Base-by-base conservation (phyloP, 1,140 invertebrate genomes). In the Plodia interpunctella region DNA sequence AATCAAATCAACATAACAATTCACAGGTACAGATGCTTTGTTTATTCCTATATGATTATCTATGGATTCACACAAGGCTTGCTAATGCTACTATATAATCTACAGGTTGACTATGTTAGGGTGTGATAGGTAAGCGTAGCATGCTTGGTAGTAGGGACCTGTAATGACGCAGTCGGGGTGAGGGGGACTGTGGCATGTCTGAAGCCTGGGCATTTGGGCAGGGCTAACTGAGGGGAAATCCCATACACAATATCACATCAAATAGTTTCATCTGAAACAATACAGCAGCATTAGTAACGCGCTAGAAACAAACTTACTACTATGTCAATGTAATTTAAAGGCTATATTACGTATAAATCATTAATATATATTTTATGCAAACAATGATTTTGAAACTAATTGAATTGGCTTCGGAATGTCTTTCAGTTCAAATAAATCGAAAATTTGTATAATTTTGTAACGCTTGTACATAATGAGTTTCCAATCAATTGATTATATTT, bases 81-180 rank as follows among this genome's bases (percentile, higher is more conserved):
- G 6, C 4, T 18, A 0, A 15, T 54, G 53, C 54, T 28, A 35
- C 38, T 15, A 17, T 38, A 38, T 11, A 8, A 11, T 15, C 15
- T 35, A 35, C 13, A 11, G 8, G 32, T 35, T 1, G n/a, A 44
- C 38, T 3, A 44, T 44, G 15, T 13, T n/a, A 15, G 38, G 38
- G 4, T 4, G 38, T 44, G n/a, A 20, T 53, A 54, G 55, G 55
- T 25, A 8, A 49, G 53, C 44, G 18, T 25, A 58, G 55, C 68
- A 74, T 70, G 68, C 68, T 59, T 52, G 63, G 63, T 58, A 59
- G 25, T 62, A 58, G 81, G 85, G 89, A 93, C 92, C 92, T 93
- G 92, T 92, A 93, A 82, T 92, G 92, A 68, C 92, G 92, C 76
- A 93, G 91, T 80, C 92, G 91, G 85, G 92, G 92, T 84, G 92